phyloP scores from a whole-genome alignment of 1,140 invertebrate species.

The Heliconius congener region DNA sequence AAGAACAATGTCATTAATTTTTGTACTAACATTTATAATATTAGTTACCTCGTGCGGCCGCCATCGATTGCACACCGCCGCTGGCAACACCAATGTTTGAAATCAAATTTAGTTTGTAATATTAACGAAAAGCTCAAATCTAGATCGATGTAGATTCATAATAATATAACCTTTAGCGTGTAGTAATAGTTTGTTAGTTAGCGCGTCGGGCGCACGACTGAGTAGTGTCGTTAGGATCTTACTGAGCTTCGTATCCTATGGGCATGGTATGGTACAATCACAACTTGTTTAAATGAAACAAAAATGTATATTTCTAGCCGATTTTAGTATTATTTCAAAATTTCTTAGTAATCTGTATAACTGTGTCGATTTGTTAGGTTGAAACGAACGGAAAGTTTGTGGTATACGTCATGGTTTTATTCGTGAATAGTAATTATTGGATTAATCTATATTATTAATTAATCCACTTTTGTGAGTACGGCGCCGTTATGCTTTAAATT shows the following conservation, averaged over 20 bases:
- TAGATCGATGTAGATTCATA: background rate
- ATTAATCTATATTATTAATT: background rate
- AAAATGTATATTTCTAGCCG: background rate
- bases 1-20: conserved; percentile 5
- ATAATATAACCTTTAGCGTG: background rate
- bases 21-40: conserved; percentile 3
- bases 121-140: background rate
- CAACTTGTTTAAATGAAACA: background rate
- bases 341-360: background rate
- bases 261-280: background rate
- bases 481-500: background rate
- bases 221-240: conserved; percentile 3
- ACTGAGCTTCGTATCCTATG: background rate
- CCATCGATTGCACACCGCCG: background rate
- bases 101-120: background rate
- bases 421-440: background rate
- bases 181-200: background rate
- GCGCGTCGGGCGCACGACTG: conserved; percentile 4
- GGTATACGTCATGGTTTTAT: too few species aligned
- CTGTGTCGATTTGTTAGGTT: background rate
- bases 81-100: background rate
- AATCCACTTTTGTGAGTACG: background rate
- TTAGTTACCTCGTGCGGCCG: background rate
- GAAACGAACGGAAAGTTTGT: too few species aligned
- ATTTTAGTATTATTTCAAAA: background rate